Evolutionary conservation across 64 coral and sea anemone genomes (phyloP), one percentile per base, ranked within the genome.

Genomic region (Montipora efflorescens): DNA sequence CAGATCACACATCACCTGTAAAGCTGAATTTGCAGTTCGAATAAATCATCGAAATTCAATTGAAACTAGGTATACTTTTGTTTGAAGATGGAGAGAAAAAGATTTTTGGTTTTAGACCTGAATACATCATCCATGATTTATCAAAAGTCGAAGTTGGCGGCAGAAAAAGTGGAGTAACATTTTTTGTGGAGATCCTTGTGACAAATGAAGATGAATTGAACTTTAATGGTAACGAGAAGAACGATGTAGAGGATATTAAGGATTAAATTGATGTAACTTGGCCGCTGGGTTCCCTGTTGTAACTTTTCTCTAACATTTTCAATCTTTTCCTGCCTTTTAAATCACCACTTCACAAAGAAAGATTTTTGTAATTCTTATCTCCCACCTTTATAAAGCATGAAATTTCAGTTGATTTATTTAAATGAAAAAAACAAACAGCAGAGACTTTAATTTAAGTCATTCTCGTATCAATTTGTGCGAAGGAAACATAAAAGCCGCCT

Each of bases 21-120:
- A 86, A 86, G 82, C 82, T 86, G 82, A 43, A 7, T 86, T 86
- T 86, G 46, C 66, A 19, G 11, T 86, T 86, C 44, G 62, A 46
- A 23, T 71, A 48, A 71, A 45, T 5, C 59, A 12, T 57, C 53
- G 53, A 70, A 25, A 49, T 71, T 67, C 82, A 86, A 86, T 86
- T 36, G 28, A 49, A 71, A 20, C 57, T 3, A 47, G 68, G 20
- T 71, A 19, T 48, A 67, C 66, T 71, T 86, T 70, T 48, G 76
- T 78, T 48, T 19, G 5, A 10, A 19, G 45, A 4, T 78, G 45
- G 5, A 76, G 46, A 45, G 52, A 64, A 64, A 64, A 64, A 16
- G 4, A 7, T 64, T 64, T 64, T 64, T 15, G 13, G 61, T 12
- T 4, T 64, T 64, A 7, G 61, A 64, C 61, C 4, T 64, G 61